phyloP scores from a whole-genome alignment of 2,888 invertebrate species.

The Liopterus haemorrhoidalis region DNA sequence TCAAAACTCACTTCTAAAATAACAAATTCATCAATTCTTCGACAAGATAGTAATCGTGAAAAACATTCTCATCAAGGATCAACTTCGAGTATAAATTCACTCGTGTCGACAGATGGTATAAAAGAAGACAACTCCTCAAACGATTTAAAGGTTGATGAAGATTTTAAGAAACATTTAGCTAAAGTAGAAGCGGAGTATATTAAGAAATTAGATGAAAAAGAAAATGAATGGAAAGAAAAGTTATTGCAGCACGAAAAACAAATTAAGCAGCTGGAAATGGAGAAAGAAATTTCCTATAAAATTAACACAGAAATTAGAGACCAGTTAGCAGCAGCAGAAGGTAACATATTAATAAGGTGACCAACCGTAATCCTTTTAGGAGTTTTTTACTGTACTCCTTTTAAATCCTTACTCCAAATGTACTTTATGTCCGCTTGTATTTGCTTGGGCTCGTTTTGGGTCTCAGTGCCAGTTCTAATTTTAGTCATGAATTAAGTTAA shows the following conservation, averaged over 20 bases:
- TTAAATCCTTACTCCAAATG: too few relatives aligned
- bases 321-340: slow-evolving; percentile 64
- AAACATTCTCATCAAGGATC: slow-evolving; percentile 47
- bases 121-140: slow-evolving; percentile 50
- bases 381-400: too few relatives aligned
- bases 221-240: slow-evolving; percentile 62
- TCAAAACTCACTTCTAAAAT: slow-evolving; percentile 45
- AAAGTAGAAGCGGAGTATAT: slow-evolving; percentile 56
- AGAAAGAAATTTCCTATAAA: slow-evolving; percentile 52
- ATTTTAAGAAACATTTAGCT: slow-evolving; percentile 45
- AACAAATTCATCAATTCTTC: slow-evolving; percentile 45
- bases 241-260: slow-evolving; percentile 56
- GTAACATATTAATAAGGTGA: too few relatives aligned
- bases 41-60: slow-evolving; percentile 46
- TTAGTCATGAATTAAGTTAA: too few relatives aligned
- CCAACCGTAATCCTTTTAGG: too few relatives aligned
- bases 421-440: too few relatives aligned
- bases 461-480: too few relatives aligned
- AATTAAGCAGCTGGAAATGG: slow-evolving; percentile 49
- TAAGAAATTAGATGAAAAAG: slow-evolving; percentile 56
- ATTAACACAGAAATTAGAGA: slow-evolving; percentile 53
- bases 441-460: too few relatives aligned
- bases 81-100: slow-evolving; percentile 45
- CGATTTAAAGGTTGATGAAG: slow-evolving; percentile 46
- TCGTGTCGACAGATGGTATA: slow-evolving; percentile 44